phyloP scores from a whole-genome alignment of 2,888 invertebrate genomes.

The Abrostola triplasia region DNA sequence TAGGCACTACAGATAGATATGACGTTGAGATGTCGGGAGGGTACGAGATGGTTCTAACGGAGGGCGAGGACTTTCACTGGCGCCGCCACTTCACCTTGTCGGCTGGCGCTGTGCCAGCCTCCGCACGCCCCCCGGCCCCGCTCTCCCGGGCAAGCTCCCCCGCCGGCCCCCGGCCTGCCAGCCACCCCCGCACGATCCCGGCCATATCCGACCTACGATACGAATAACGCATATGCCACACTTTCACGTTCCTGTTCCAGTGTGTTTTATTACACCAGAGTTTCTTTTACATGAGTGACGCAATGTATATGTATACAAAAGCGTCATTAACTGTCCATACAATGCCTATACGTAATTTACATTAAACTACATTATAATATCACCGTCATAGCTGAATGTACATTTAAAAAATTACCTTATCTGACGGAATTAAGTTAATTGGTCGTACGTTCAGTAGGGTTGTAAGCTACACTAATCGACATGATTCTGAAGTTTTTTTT shows the following conservation, averaged over 20 bases:
- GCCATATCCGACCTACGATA: constrained; percentile 42
- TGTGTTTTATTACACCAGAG: constrained; percentile 38
- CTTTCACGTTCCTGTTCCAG: constrained; percentile 54
- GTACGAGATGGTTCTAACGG: constrained; percentile 48
- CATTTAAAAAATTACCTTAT: constrained; percentile 9
- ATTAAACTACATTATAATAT: constrained; percentile 38
- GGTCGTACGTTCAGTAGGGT: neutral
- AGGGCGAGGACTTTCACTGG: constrained; percentile 80
- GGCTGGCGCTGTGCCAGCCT: constrained; percentile 78
- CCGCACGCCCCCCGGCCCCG: constrained; percentile 44
- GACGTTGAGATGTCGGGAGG: constrained; percentile 42
- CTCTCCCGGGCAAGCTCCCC: too few species aligned
- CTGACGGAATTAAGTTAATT: constrained; percentile 24
- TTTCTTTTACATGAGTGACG: constrained; percentile 29
- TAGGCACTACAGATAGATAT: constrained; percentile 15
- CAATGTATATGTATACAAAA: constrained; percentile 7
- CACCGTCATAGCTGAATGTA: constrained; percentile 12
- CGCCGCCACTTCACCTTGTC: constrained; percentile 84
- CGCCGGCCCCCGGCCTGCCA: constrained; percentile 23
- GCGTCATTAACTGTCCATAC: constrained; percentile 15
- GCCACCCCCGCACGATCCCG: constrained; percentile 25
- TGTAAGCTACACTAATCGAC: neutral
- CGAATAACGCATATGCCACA: constrained; percentile 59
- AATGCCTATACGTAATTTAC: constrained; percentile 21
- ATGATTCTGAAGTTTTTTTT: neutral